Evolutionary conservation across 1,140 invertebrate species (phyloP).

Genomic region (Bacillus rossius): DNA sequence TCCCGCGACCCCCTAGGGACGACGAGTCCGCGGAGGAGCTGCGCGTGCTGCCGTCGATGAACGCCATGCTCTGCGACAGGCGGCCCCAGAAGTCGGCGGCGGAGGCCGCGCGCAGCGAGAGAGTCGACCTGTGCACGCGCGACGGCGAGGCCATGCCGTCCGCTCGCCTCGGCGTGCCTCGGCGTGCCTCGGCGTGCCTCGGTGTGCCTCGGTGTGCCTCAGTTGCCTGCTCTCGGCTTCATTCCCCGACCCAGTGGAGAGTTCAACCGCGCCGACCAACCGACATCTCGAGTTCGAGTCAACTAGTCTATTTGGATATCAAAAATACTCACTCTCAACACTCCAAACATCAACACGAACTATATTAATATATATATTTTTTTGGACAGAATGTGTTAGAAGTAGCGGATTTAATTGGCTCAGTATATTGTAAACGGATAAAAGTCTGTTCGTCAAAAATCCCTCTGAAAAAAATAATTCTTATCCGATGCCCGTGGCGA

Average conservation of each 20-base stretch:
- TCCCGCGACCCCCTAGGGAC: not conserved
- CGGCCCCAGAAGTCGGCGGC: slow-evolving; percentile 32
- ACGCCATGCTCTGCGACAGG: slow-evolving; percentile 31
- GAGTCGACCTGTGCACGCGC: not conserved
- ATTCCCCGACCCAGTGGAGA: not conserved
- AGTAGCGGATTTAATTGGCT: not conserved
- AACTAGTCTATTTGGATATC: too few relatives aligned
- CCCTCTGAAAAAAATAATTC: too few relatives aligned
- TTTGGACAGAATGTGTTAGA: not conserved
- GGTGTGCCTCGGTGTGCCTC: not conserved
- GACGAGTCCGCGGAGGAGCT: slow-evolving; percentile 5
- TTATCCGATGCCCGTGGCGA: slow-evolving; percentile 6
- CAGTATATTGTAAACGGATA: not conserved
- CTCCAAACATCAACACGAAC: not conserved
- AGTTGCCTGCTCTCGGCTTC: not conserved
- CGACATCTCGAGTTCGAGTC: not conserved
- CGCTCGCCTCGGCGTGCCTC: not conserved
- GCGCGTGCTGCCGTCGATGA: slow-evolving; percentile 30
- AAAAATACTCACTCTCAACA: not conserved
- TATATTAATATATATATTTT: slow-evolving; percentile 6
- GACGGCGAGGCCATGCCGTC: slow-evolving; percentile 1
- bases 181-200: not conserved
- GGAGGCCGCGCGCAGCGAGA: not conserved
- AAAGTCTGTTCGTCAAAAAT: not conserved
- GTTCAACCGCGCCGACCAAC: not conserved